Base-by-base conservation (phyloP, 2,113 vertebrate genomes). In the Hiodon alosoides region DNA sequence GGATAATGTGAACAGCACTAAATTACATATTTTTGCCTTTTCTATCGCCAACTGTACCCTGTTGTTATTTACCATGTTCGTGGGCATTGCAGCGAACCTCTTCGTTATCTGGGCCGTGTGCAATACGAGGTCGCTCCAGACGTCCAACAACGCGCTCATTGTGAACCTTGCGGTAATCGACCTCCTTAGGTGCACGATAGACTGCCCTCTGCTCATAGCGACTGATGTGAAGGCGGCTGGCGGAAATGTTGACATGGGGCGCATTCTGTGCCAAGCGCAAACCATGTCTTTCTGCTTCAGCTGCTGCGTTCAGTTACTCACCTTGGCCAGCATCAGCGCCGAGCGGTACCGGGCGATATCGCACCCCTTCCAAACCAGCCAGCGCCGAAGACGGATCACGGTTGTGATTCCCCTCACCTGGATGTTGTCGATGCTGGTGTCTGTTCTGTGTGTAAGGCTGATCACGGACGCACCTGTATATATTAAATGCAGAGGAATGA, bases 291-390 rank as follows among this genome's bases (percentile, higher is more conserved):
- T 91, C 79, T 89, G 87, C 2, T 86, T 93, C 76, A 85, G 85
- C 80, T 89, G 90, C 81, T 90, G 89, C 54, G 82, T 90, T 9
- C 90, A 93, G 79, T 71, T 93, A 75, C 66, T 89, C n/a, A 92
- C 90, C 0, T 78, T 93, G 79, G 90, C 87, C 8, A 86, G 87
- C 52, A 91, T 93, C 74, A 90, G 90, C 9, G 87, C 80, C 1
- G 90, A 93, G 78, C 75, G 90, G 31, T 84, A 90, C 78, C 89
- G 89, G 76, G 91, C 89, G 31, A 83, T 92, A 2, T 86, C 89
- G 0, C 81, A 81, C 17, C 91, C 90, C 13, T 91, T 91, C 66
- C 83, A 90, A 80, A 81, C 54, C 0, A 75, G 9, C 31, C 80
- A 88, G 51, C 81, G 85, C 17, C 74, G 77, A 64, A 82, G 47